Evolutionary conservation across 2,113 vertebrate species (phyloP), one percentile per base, ranked within the genome.

Genomic region (Nothobranchius kuhntae): DNA sequence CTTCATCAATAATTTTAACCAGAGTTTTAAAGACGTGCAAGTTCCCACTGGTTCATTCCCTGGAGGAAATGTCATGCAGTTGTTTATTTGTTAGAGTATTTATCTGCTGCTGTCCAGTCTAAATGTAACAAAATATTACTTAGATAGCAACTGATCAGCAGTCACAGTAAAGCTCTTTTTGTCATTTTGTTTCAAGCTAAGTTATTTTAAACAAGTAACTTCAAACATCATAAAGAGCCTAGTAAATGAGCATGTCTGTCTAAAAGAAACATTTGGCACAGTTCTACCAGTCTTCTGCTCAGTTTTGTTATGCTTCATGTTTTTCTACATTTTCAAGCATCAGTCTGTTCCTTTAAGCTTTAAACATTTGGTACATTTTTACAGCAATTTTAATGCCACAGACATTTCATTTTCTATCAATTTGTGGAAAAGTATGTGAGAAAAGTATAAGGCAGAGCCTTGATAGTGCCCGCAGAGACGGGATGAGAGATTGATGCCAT

Each of bases 1-100:
- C 53, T 61, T 75, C 60, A 75, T 86, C 24, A 81, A 78, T 86
- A 40, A 84, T 80, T 85, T 35, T 38, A 56, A 81, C 75, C 75
- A 71, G 64, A 55, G n/a, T 47, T 59, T 58, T 50, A 15, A 10
- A 30, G 30, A 30, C 30, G 4, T 30, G 30, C 30, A 30, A 30
- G 30, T 30, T 30, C 30, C 30, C 30, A 30, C 30, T 30, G 21
- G 21, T 21, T 21, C 21, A 21, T 21, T 1, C 21, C 21, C 21
- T 21, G 30, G 30, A 53, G 11, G 54, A 21, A 21, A 21, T 21
- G 21, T 21, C 21, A 21, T 21, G 21, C 21, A 21, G 21, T 21
- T 21, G 21, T 21, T 21, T 21, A 21, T 21, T 21, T 21, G 21
- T 21, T 21, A 35, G 4, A 11, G 1, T n/a, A 40, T 40, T 40